Percentiles rank a stretch among this genome's conserved stretches.
Conservation (phyloP, 2,888 invertebrate species). For the Caenorhabditis zanzibari region DNA sequence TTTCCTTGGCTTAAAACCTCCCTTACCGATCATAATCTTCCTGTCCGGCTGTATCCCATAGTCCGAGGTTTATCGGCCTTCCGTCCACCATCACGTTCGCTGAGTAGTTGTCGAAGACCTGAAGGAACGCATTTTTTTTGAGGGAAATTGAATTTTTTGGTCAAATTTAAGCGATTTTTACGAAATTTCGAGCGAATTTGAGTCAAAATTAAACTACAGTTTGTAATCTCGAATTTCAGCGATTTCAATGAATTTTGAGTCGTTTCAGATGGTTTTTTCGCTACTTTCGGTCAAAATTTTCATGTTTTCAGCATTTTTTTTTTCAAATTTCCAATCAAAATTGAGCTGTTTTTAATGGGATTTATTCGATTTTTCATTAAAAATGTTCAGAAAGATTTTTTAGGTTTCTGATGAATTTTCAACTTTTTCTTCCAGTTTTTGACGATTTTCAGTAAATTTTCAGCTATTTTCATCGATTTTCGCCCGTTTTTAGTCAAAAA, state of each 20-base stretch:
- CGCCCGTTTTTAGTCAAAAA: not conserved
- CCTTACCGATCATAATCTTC: slow-evolving; percentile 73
- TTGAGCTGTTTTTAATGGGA: too few relatives aligned
- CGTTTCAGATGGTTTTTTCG: too few relatives aligned
- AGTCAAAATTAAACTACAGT: too few relatives aligned
- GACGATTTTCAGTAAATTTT: not conserved
- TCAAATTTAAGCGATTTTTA: too few relatives aligned
- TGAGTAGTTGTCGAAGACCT: slow-evolving; percentile 86
- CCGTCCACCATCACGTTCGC: slow-evolving; percentile 83
- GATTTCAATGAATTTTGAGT: too few relatives aligned
- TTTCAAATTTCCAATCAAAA: not conserved
- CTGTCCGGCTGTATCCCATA: slow-evolving; percentile 82
- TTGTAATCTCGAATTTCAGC: too few relatives aligned
- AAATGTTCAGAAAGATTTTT: too few relatives aligned
- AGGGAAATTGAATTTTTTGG: too few relatives aligned
- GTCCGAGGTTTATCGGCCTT: slow-evolving; percentile 79
- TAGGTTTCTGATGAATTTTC: too few relatives aligned
- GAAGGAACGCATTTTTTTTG: not conserved
- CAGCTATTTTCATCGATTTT: not conserved
- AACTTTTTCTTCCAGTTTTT: too few relatives aligned
- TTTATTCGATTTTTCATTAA: too few relatives aligned
- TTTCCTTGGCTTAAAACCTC: not conserved
- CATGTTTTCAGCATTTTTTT: not conserved
- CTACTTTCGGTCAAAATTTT: not conserved
- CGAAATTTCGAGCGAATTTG: too few relatives aligned